Evolutionary conservation across 2,113 vertebrate species (phyloP), one percentile per base, ranked within the genome.

Genomic region (Choloepus hoffmanni): DNA sequence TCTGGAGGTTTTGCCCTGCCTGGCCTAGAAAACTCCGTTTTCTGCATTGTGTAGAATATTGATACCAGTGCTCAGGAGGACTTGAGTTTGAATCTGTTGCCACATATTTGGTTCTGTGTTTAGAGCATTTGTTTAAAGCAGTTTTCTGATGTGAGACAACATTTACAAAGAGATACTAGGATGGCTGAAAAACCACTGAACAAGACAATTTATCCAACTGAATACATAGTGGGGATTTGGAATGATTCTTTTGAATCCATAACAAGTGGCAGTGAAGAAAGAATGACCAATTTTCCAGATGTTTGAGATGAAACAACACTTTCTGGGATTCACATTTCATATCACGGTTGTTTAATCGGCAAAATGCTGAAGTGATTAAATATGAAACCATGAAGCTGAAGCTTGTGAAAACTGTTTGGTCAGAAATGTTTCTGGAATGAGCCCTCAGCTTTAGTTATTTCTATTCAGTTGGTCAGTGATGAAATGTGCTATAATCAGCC

Each of bases 321-420:
- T 79, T 81, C 79, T 87, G 87, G 33, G 84, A 73, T 86, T 92
- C 73, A 78, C 43, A 77, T 90, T 94, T 90, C 91, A 7, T 33
- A 26, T 73, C 70, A 43, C 43, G 50, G 67, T 48, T 76, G 68
- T 86, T 79, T 87, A 73, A 79, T 91, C 76, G 68, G 76, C 70
- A 85, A 87, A 85, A 72, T 67, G 91, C 85, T 81, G 81, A 90
- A 72, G 79, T 58, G 81, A 72, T 81, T 88, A 87, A 74, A 87
- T 84, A 55, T 21, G 88, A 89, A 95, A 87, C 79, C 76, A 28
- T 0, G 2, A 23, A 82, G 9, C 62, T 63, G 24, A 45, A 70
- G 70, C 36, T 50, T 1, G 2, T 58, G 89, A 87, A 83, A 81
- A 73, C 55, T 23, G 28, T 67, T 77, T 48, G 83, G 63, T 70